A percentile compares a stretch with the other conserved stretches of the same genome.
phyloP scores from a whole-genome alignment of 2,113 vertebrate species.

The Bubo bubo region DNA sequence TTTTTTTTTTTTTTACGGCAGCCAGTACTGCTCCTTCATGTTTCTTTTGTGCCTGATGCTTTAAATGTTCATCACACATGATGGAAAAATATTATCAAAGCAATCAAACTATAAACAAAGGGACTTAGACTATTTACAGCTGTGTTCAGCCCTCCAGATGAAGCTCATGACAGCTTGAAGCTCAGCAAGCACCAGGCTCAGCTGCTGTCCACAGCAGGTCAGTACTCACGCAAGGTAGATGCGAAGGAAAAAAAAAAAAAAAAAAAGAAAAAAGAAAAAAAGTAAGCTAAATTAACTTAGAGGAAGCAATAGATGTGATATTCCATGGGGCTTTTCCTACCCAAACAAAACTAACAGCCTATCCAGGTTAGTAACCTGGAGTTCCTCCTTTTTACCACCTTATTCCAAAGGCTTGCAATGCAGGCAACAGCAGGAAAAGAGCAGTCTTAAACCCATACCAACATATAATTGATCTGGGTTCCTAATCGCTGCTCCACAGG shows the following conservation, averaged over 20 bases:
- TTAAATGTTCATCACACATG: neutral
- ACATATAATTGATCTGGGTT: neutral
- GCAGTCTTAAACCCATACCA: neutral
- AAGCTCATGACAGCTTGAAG: neutral
- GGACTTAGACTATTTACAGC: neutral
- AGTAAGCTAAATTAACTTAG: neutral
- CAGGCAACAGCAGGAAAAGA: neutral
- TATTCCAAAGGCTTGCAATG: neutral
- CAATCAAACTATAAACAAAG: neutral
- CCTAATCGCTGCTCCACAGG: neutral
- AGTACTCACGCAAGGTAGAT: neutral
- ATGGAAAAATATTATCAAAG: neutral
- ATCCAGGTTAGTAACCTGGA: neutral
- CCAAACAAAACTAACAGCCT: neutral
- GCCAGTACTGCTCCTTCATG: neutral
- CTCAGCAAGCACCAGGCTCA: neutral
- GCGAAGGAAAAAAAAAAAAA: fast-evolving
- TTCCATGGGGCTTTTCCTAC: neutral
- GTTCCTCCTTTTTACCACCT: neutral
- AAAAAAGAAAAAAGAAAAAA: neutral
- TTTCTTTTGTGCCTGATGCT: neutral
- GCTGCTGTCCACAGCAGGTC: neutral
- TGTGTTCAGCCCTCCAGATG: neutral
- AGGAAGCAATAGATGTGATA: neutral
- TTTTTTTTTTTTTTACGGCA: neutral